Evolutionary conservation across 2,888 invertebrate species (phyloP).

Genomic region (Diaphora mendica): DNA sequence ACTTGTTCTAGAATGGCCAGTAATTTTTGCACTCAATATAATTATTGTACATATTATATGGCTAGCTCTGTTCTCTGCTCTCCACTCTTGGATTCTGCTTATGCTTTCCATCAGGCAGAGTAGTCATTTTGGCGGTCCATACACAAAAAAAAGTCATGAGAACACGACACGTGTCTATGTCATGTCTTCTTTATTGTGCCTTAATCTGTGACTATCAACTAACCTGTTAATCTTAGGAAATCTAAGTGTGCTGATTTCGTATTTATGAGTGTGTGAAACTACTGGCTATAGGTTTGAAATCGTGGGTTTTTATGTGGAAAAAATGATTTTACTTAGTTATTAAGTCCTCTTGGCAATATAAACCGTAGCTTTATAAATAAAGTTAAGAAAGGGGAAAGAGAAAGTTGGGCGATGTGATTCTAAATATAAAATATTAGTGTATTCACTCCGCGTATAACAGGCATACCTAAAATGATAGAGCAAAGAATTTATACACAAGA

Average conservation of each 20-base stretch:
- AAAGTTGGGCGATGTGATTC: neutral
- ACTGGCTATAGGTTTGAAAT: no score
- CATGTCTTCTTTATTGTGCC: neutral
- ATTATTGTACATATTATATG: neutral
- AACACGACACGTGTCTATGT: neutral
- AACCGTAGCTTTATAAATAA: neutral
- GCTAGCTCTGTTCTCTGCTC: no score
- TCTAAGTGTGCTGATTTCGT: no score
- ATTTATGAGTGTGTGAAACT: no score
- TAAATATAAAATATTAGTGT: neutral
- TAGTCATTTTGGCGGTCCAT: no score
- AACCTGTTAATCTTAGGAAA: neutral
- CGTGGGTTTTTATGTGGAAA: no score
- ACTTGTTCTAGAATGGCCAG: constrained; percentile 8
- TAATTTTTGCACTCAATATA: constrained; percentile 9
- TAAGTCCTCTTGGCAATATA: neutral
- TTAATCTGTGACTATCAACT: neutral
- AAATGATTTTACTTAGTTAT: neutral
- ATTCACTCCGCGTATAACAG: neutral
- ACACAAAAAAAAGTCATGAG: no score
- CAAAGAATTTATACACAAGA: neutral
- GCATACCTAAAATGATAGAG: neutral
- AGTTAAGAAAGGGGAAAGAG: neutral
- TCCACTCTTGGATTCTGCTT: no score
- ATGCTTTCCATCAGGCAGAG: no score